Evolutionary conservation across 1,140 invertebrate genomes (phyloP), one percentile per base, ranked within the genome.

Genomic region (Rhizoglyphus robini): DNA sequence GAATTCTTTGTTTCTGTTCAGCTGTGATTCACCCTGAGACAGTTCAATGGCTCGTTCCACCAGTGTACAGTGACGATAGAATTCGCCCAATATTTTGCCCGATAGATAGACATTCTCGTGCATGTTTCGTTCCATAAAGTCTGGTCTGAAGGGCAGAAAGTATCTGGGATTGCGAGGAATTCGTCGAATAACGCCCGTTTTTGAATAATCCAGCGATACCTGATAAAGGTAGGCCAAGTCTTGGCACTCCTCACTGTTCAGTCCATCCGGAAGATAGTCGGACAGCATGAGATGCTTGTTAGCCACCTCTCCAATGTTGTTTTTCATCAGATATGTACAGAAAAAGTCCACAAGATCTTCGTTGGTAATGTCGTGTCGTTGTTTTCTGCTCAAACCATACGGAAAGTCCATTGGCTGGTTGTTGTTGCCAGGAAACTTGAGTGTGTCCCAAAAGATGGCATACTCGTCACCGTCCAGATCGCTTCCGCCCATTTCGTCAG

Each of bases 401-500:
- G 68, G 61, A 69, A 54, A 70, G 34, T 69, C 38, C 69, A 70
- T 71, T 25, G 70, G 63, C 25, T 51, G 13, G 18, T 60, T 5
- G 36, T 67, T 71, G 11, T 66, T 41, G 25, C 38, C n/a, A 1
- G 30, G 3, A 67, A 71, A 71, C 13, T 67, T 57, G 11, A 72
- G 57, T 25, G 69, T 5, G 29, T n/a, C 3, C 70, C 70, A 72
- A 25, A 72, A 66, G 38, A 70, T 66, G 20, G 63, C 60, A 64
- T 72, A 72, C 54, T 72, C 71, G 67, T 72, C 71, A 11, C 71
- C 71, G 67, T 72, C 71, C 3, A 72, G 65, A 66, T 72, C 71
- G 48, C 70, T 71, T 18, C 75, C 75, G 29, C 76, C 75, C 75
- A 78, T 78, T 69, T 79, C 76, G 70, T 78, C 74, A 3, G 76